phyloP scores from a whole-genome alignment of 2,113 vertebrate species.

The Naja naja region DNA sequence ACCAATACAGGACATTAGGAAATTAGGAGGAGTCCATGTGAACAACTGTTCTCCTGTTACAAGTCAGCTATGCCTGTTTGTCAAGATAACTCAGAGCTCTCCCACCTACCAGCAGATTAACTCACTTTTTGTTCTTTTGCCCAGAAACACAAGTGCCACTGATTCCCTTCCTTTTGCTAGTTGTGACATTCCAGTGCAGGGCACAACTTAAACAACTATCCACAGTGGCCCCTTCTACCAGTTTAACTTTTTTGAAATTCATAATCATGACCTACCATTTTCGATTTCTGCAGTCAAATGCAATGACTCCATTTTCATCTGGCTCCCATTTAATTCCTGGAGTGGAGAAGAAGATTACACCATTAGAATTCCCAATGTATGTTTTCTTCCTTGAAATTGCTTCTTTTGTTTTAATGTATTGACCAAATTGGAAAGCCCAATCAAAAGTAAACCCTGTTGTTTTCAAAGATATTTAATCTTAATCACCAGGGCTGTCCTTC shows the following conservation, averaged over 20 bases:
- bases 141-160: neutral
- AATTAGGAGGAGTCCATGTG: neutral
- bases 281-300: conserved; percentile 97
- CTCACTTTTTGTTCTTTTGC: neutral
- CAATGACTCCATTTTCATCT: conserved; percentile 96
- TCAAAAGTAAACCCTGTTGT: neutral
- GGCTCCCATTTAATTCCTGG: conserved; percentile 97
- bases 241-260: conserved; percentile 23
- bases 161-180: neutral
- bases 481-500: neutral
- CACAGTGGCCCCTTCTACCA: neutral
- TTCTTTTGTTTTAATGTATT: conserved; percentile 32
- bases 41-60: neutral
- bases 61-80: neutral
- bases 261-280: conserved; percentile 82
- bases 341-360: conserved; percentile 42
- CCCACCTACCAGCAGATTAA: neutral
- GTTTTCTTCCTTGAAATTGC: neutral
- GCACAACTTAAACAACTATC: neutral
- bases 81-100: neutral
- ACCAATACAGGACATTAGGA: neutral
- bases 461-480: neutral
- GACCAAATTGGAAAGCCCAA: neutral
- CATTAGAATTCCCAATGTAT: conserved; percentile 43
- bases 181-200: neutral